phyloP scores from a whole-genome alignment of 1,140 invertebrate genomes.

The Leptopilina clavipes region DNA sequence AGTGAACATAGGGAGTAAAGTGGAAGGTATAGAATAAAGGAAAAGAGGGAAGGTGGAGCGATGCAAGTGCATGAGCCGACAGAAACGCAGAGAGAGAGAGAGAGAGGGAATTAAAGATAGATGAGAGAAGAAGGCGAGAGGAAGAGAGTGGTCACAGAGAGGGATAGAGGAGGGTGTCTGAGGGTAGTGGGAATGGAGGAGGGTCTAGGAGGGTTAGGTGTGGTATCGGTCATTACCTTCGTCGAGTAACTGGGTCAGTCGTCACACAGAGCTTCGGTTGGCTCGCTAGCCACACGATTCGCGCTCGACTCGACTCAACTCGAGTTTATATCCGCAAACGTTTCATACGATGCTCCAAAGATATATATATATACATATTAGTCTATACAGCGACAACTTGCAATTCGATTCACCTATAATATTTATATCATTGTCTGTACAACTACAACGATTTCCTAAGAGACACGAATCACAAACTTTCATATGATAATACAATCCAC shows the following conservation, averaged over 20 bases:
- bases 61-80: constrained; percentile 33
- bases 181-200: constrained; percentile 40
- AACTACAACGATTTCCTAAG: too few species aligned
- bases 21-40: constrained; percentile 17
- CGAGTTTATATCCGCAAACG: constrained; percentile 42
- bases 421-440: neutral
- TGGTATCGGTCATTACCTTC: constrained; percentile 76
- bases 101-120: constrained; percentile 41
- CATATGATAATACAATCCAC: too few species aligned
- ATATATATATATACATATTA: neutral
- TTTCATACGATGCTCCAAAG: constrained; percentile 8
- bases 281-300: constrained; percentile 65
- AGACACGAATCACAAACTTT: too few species aligned
- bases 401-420: constrained; percentile 4
- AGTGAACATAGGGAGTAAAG: constrained; percentile 3
- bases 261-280: constrained; percentile 71
- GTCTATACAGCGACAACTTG: neutral
- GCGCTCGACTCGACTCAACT: constrained; percentile 47
- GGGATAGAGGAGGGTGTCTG: constrained; percentile 37
- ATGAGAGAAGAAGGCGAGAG: too few species aligned
- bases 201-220: constrained; percentile 68
- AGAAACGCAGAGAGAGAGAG: constrained; percentile 45
- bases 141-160: constrained; percentile 28
- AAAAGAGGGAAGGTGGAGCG: constrained; percentile 9
- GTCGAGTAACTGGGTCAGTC: constrained; percentile 74